Evolutionary conservation across 2,888 invertebrate species (phyloP), one percentile per base, ranked within the genome.

Genomic region (Ichneumoninae sp.): DNA sequence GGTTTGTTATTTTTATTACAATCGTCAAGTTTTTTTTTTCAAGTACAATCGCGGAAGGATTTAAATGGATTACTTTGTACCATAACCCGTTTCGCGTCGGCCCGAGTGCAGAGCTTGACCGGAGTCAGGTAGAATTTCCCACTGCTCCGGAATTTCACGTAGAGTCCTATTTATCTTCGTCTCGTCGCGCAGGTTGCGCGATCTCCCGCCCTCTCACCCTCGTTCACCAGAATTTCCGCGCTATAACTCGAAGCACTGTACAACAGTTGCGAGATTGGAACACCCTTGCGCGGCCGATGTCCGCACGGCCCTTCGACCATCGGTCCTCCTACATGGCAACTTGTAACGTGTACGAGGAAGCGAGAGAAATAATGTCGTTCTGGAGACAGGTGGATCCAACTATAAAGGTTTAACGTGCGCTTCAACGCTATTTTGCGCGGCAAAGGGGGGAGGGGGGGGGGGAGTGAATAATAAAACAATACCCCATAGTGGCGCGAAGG

Each of bases 391-490:
- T 82, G 83, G 76, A 80, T 80, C 68, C 68, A 66, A 69, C 60
- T 77, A 69, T 36, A n/a, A 52, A 74, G 36, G 16, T 74, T 72
- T 33, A n/a, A n/a, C 26, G 7, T 60, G 66, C 60, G 66, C 78
- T 60, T 10, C 54, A 79, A 36, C 62, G 54, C 19, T 44, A 7
- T 54, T 36, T 16, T 47, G 16, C 44, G 44, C 3, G 1, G 4
- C 44, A 47, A 16, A 44, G 8, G 69, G 40, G 40, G 22, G 52
- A 77, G 77, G 82, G 52, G 69, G 40, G 10, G 10, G 69, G 47
- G 40, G 22, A n/a, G 82, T 70, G 86, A 84, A 86, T 87, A 87
- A 88, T 77, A 84, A 86, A 68, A 83, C 44, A 77, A 87, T 72
- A 62, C 62, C 66, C 36, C 71, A 76, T 74, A 74, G 87, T 80